phyloP scores from a whole-genome alignment of 1,140 invertebrate species.

The Conus ventricosus region DNA sequence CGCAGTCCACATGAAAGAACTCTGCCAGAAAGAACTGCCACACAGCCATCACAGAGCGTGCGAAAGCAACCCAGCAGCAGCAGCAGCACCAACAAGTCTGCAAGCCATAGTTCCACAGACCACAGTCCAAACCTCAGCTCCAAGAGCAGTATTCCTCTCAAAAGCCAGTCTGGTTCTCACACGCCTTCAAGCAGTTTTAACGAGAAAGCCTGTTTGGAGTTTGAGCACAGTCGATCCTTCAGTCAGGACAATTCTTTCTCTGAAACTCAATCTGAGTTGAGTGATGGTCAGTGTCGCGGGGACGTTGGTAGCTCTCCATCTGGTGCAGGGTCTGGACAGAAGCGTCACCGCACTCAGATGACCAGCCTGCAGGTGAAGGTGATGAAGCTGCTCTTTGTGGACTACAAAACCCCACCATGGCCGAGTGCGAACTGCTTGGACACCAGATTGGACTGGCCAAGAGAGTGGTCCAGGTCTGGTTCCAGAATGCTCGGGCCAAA shows the following conservation, averaged over 20 bases:
- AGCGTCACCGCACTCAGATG: constrained; percentile 93
- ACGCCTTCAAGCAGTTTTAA: constrained; percentile 11
- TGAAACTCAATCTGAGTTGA: constrained; percentile 72
- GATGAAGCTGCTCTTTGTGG: constrained; percentile 95
- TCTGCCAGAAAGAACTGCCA: neutral
- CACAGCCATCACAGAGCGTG: neutral
- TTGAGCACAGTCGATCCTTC: constrained; percentile 18
- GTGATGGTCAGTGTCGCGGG: constrained; percentile 80
- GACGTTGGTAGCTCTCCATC: constrained; percentile 79
- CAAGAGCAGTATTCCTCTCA: neutral
- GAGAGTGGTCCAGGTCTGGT: constrained; percentile 97
- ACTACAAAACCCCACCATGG: constrained; percentile 99
- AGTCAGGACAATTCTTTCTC: constrained; percentile 70
- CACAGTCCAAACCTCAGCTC: neutral
- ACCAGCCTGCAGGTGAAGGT: constrained; percentile 87
- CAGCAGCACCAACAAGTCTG: neutral
- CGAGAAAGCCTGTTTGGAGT: constrained; percentile 8
- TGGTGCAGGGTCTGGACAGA: constrained; percentile 16
- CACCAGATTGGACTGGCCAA: constrained; percentile 93
- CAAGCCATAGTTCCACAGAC: too few species aligned
- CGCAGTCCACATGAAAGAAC: neutral
- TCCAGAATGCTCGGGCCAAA: constrained; percentile 98
- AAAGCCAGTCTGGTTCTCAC: neutral
- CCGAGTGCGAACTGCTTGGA: constrained; percentile 96
- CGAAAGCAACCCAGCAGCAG: neutral